phyloP scores from a whole-genome alignment of 2,113 vertebrate genomes.

The Etheostoma spectabile region DNA sequence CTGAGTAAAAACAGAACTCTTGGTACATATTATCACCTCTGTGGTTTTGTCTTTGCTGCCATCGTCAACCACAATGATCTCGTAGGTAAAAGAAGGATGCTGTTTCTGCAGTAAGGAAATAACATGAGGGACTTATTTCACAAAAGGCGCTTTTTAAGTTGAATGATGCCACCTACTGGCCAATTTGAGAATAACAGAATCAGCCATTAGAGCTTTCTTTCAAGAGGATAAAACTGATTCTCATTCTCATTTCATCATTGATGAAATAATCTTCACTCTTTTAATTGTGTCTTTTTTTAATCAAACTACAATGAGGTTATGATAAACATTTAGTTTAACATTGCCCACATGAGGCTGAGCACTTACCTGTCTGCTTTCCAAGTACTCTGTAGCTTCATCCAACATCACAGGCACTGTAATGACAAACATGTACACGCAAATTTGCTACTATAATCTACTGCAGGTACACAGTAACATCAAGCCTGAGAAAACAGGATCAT shows the following conservation, averaged over 20 bases:
- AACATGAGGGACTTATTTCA: background rate
- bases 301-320: background rate
- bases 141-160: conserved; percentile 2
- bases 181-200: background rate
- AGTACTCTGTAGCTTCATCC: conserved; percentile 94
- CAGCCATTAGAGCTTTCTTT: background rate
- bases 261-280: background rate
- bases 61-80: conserved; percentile 95
- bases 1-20: background rate
- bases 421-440: conserved; percentile 29
- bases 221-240: background rate
- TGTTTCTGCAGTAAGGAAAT: conserved; percentile 83
- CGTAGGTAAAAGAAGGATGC: conserved; percentile 90
- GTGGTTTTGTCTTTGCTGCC: conserved; percentile 96
- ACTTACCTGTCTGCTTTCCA: conserved; percentile 93
- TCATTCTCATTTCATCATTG: background rate
- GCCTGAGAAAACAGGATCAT: background rate
- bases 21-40: conserved; percentile 82
- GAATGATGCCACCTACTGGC: conserved; percentile 72
- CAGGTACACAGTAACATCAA: background rate
- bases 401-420: conserved; percentile 95
- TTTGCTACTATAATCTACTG: background rate
- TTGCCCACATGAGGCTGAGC: background rate
- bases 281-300: background rate
- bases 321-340: background rate